Evolutionary conservation across 2,888 invertebrate genomes (phyloP).

Genomic region (Macrosiphum euphorbiae): DNA sequence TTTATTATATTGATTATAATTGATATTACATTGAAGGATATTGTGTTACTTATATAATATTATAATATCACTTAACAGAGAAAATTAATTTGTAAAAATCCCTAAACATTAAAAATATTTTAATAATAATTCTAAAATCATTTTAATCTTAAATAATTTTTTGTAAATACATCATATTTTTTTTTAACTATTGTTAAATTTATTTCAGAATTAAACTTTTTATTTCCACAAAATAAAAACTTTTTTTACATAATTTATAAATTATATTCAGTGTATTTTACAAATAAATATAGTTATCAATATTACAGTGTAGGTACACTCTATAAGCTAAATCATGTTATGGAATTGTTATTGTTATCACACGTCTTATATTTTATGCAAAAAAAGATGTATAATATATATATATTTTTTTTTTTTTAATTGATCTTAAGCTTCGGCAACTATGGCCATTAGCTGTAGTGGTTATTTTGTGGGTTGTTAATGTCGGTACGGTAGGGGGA

Average conservation of each 20-base stretch:
- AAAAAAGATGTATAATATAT: no score
- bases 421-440: no score
- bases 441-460: no score
- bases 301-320: not conserved
- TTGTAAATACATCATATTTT: not conserved
- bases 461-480: no score
- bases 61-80: not conserved
- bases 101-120: not conserved
- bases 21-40: not conserved
- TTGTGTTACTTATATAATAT: not conserved
- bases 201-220: not conserved
- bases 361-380: no score
- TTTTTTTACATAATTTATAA: not conserved
- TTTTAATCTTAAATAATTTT: not conserved
- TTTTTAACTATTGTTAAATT: not conserved
- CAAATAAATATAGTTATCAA: not conserved
- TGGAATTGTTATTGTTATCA: not conserved
- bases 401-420: no score
- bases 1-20: not conserved
- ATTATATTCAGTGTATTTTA: not conserved
- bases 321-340: not conserved
- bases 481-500: no score
- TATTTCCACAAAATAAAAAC: not conserved
- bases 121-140: not conserved
- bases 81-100: not conserved